These are phyloP conservation scores for Linepithema humile DNA, from an alignment of 1,140 invertebrate species.

Conservation along the genomic window DNA sequence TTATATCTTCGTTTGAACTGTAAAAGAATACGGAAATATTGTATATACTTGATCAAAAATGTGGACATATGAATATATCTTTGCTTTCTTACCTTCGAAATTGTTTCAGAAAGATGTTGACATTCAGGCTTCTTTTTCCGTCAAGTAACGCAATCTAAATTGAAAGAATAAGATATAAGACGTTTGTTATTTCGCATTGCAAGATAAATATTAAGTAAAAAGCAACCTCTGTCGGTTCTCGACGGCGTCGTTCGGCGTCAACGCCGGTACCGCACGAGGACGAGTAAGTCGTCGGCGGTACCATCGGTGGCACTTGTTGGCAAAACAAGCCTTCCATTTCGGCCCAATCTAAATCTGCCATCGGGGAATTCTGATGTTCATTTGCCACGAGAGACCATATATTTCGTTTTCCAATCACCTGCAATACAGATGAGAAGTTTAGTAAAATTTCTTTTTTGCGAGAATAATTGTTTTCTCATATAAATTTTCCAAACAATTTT, in stretches of 20 bases:
- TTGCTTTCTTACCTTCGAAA: conserved; percentile 89
- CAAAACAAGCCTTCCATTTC: conserved; percentile 97
- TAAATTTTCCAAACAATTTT: no score
- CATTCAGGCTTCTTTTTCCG: conserved; percentile 97
- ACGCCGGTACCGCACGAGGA: conserved; percentile 82
- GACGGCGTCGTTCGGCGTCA: conserved; percentile 86
- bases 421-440: not conserved
- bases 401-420: conserved; percentile 94
- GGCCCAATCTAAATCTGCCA: conserved; percentile 93
- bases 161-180: not conserved
- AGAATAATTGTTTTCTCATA: no score
- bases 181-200: not conserved
- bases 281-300: conserved; percentile 85
- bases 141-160: conserved; percentile 93
- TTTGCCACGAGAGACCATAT: conserved; percentile 96
- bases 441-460: no score
- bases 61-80: no score
- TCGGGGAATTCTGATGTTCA: conserved; percentile 92
- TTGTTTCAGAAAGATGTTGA: conserved; percentile 99
- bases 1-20: conserved; percentile 96
- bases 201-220: not conserved
- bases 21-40: not conserved
- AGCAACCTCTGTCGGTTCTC: conserved; percentile 88
- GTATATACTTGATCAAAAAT: not conserved
- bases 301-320: conserved; percentile 89